Percentiles rank a stretch among this genome's conserved stretches.
phyloP scores from a whole-genome alignment of 2,888 invertebrate genomes.

The Drymonia ruficornis region DNA sequence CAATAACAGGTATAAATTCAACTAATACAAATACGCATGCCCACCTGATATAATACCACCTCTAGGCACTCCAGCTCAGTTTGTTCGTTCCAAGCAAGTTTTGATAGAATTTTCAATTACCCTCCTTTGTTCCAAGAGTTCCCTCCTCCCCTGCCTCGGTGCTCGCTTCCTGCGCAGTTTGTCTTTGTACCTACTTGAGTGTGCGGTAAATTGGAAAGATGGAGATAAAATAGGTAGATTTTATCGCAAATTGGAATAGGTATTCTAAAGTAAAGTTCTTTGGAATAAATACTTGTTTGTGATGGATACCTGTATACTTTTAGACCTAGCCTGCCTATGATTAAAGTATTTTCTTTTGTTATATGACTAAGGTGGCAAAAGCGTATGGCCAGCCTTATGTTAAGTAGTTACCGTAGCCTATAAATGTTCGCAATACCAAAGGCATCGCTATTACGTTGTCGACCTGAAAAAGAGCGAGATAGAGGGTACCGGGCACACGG shows the following conservation, averaged over 20 bases:
- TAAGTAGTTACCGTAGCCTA: too few species aligned
- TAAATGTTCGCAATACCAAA: too few species aligned
- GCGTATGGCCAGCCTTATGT: too few species aligned
- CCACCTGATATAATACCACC: slow-evolving; percentile 31
- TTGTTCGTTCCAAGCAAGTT: slow-evolving; percentile 75
- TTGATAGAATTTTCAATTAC: slow-evolving; percentile 85
- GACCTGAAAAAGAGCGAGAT: too few species aligned
- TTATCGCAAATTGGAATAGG: background rate
- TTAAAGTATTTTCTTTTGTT: too few species aligned
- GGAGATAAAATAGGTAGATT: slow-evolving; percentile 4
- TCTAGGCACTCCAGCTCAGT: slow-evolving; percentile 41
- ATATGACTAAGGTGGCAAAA: too few species aligned
- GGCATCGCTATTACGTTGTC: too few species aligned
- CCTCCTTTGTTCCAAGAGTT: slow-evolving; percentile 80
- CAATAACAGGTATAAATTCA: background rate
- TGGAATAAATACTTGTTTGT: too few species aligned
- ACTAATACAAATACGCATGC: slow-evolving; percentile 12
- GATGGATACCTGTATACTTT: too few species aligned
- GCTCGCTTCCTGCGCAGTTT: slow-evolving; percentile 12
- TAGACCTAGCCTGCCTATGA: too few species aligned
- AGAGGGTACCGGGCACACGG: too few species aligned
- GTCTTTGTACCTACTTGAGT: slow-evolving; percentile 11
- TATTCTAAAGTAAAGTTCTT: background rate
- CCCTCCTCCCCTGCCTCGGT: slow-evolving; percentile 28
- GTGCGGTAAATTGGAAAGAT: slow-evolving; percentile 7